Evolutionary conservation across 2,888 invertebrate genomes (phyloP), one percentile per base, ranked within the genome.

Genomic region (Liopterus haemorrhoidalis): DNA sequence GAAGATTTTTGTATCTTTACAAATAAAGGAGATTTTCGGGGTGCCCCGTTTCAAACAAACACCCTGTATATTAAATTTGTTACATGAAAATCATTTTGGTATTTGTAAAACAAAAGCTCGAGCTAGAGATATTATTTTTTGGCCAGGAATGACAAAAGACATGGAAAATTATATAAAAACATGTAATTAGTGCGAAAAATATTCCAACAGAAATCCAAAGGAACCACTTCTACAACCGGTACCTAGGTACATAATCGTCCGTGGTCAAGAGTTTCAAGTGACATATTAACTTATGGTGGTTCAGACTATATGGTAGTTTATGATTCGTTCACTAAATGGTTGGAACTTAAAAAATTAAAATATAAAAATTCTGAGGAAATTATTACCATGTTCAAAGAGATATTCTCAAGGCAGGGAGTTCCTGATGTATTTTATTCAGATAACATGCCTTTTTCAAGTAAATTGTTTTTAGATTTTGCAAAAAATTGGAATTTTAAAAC

Each of bases 61-160:
- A n/a, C n/a, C n/a, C n/a, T n/a, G n/a, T 20, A 49, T 51, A 36
- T 31, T 51, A 31, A 22, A 44, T 3, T 22, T 44, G 43, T 40
- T 50, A 11, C 48, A 53, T 46, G 40, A 49, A 27, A 33, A 41
- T 27, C 49, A 51, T 38, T 43, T 44, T 37, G 51, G 48, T 6
- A 30, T 46, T 14, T 16, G 27, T 2, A 42, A 48, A 36, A 37
- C 39, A 18, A 38, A 50, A 19, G 37, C 24, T n/a, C 32, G 32
- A 19, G 45, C 48, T 15, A 50, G 33, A 30, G 25, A 50, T 27
- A 19, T 46, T 20, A 14, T 52, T 5, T 52, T 42, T 41, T 49
- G 49, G 51, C 48, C 51, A 6, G 36, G 16, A 21, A 46, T 53
- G 11, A 31, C 24, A n/a, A 20, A 15, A 20, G 35, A 51, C 15